Evolutionary conservation across 2,888 invertebrate species (phyloP).

Genomic region (Cerceris ruficornis): DNA sequence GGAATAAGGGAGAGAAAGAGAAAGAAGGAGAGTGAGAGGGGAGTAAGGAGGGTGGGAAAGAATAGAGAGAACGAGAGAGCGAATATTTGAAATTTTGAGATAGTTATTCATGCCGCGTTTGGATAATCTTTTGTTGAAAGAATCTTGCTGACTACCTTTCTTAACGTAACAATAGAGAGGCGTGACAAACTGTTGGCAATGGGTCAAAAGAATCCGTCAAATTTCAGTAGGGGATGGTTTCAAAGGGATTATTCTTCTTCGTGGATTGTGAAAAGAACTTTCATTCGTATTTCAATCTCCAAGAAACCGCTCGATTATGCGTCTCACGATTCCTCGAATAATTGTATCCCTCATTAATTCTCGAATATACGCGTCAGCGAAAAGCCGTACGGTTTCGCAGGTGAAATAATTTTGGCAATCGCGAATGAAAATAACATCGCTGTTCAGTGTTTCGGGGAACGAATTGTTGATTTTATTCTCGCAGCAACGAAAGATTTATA

Average conservation of each 20-base stretch:
- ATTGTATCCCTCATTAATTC: neutral
- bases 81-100: too few relatives aligned
- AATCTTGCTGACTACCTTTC: neutral
- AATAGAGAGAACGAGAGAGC: too few relatives aligned
- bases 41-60: too few relatives aligned
- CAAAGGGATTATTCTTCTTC: neutral
- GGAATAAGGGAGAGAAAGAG: too few relatives aligned
- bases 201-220: conserved; percentile 19
- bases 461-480: neutral
- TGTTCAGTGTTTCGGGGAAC: neutral
- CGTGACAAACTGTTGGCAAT: conserved; percentile 13
- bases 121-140: neutral
- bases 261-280: neutral
- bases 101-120: too few relatives aligned
- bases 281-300: neutral
- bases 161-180: conserved; percentile 24
- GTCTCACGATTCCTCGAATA: too few relatives aligned
- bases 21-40: too few relatives aligned
- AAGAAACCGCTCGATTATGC: too few relatives aligned
- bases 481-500: neutral
- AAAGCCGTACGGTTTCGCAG: neutral
- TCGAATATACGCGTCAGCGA: neutral
- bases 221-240: neutral
- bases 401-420: too few relatives aligned
- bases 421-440: neutral